Percentiles rank a stretch among this genome's conserved stretches.
phyloP scores from a whole-genome alignment of 2,888 invertebrate genomes.

The Drosophila tripunctata region DNA sequence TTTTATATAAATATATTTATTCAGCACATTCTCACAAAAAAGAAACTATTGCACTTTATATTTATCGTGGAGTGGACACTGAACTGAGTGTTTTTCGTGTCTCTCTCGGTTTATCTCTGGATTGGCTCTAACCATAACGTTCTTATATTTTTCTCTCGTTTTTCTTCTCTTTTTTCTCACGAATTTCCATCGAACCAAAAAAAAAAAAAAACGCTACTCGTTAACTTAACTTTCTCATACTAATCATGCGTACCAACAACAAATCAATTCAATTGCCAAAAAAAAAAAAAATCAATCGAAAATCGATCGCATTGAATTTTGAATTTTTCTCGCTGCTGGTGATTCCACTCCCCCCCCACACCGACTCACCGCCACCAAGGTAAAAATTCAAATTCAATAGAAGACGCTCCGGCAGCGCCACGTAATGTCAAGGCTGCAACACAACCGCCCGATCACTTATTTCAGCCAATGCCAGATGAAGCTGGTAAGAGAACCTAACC shows the following conservation, averaged over 20 bases:
- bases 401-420: conserved; percentile 84
- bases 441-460: conserved; percentile 88
- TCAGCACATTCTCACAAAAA: conserved; percentile 48
- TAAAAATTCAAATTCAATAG: conserved; percentile 83
- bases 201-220: conserved; percentile 63
- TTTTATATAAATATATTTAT: too few relatives aligned
- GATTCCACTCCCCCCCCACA: conserved; percentile 49
- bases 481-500: conserved; percentile 86
- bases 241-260: conserved; percentile 70
- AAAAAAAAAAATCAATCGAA: conserved; percentile 35
- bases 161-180: conserved; percentile 77
- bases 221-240: conserved; percentile 68
- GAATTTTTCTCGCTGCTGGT: conserved; percentile 72
- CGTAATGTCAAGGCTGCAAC: conserved; percentile 86
- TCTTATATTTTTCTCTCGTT: conserved; percentile 74
- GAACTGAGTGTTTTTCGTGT: conserved; percentile 15
- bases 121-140: conserved; percentile 78
- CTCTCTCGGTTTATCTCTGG: conserved; percentile 50
- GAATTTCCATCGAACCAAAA: conserved; percentile 58
- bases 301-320: conserved; percentile 71
- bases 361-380: conserved; percentile 48
- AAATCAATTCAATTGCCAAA: conserved; percentile 53
- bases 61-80: too few relatives aligned
- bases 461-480: conserved; percentile 89
- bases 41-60: conserved; percentile 52